Base-by-base conservation (phyloP, 1,140 invertebrate species). In the Panagrolaimus sp. region DNA sequence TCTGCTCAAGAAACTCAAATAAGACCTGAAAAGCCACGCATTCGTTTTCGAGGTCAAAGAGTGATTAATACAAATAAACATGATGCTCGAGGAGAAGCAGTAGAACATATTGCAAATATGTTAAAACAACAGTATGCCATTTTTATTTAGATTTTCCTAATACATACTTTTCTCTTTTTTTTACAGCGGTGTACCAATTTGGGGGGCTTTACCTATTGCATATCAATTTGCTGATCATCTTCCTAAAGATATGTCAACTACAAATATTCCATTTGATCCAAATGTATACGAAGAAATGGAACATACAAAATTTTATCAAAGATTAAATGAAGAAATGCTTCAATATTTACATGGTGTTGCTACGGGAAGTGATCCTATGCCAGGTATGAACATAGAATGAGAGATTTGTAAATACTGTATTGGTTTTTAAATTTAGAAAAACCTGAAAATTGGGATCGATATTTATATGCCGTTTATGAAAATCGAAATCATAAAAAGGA, bases 401-500 rank as follows among this genome's bases (percentile, higher is more conserved):
- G 14, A 38, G 16, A 25, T 14, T 57, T 4, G 11, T 57, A 57
- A 57, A 20, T 8, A 3, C 14, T 23, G 8, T 20, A 70, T 38
- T n/a, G n/a, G 2, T n/a, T n/a, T n/a, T 5, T 65, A 16, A 16
- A 71, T 69, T 65, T 43, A 70, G 68, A 46, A 53, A 69, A 48
- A 23, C 68, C 68, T 16, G n/a, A 67, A 25, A 13, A n/a, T 14
- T 70, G 67, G 38, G 46, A 47, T 16, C 38, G 38, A 1, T 69
- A 31, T 11, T 16, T 20, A 20, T 9, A 23, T 43, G 63, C 31
- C 20, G 63, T 44, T 16, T 27, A 38, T 9, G 63, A n/a, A 42
- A 25, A 42, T 43, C 71, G 67, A n/a, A 70, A 70, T 23, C 67
- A 48, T 14, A 70, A 70, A 42, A 69, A 69, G 23, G 71, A 61